phyloP scores from a whole-genome alignment of 2,888 invertebrate species.

The Drosophila helvetica region DNA sequence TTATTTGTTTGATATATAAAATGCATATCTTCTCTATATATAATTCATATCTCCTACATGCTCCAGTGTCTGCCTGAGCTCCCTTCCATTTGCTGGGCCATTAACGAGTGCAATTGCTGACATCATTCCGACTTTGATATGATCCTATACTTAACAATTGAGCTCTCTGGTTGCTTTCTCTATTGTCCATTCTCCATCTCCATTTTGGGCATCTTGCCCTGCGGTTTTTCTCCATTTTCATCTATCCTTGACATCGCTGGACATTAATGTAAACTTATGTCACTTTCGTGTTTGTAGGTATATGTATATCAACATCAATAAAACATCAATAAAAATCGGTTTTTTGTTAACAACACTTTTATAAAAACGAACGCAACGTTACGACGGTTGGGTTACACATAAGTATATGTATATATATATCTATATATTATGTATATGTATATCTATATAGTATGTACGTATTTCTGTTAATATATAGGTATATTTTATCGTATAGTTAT shows the following conservation, averaged over 20 bases:
- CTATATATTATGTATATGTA: conserved; percentile 25
- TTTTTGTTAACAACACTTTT: conserved; percentile 73
- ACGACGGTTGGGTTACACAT: conserved; percentile 71
- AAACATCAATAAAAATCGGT: conserved; percentile 76
- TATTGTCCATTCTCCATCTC: conserved; percentile 34
- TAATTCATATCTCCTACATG: conserved; percentile 24
- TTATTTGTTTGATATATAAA: conserved; percentile 63
- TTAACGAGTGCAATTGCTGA: conserved; percentile 69
- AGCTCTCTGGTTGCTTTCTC: conserved; percentile 48
- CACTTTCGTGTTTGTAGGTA: conserved; percentile 26
- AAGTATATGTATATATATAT: conserved; percentile 24
- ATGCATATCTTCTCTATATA: conserved; percentile 68
- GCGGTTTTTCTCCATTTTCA: not conserved
- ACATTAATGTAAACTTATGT: conserved; percentile 57
- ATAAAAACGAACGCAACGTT: conserved; percentile 76
- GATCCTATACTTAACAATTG: conserved; percentile 36
- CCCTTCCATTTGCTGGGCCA: conserved; percentile 45
- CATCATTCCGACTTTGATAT: conserved; percentile 36
- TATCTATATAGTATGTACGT: conserved; percentile 30
- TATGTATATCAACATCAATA: conserved; percentile 71
- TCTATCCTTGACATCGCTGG: conserved; percentile 44
- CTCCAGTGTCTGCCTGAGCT: not conserved
- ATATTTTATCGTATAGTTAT: conserved; percentile 1
- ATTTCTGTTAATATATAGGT: conserved; percentile 36
- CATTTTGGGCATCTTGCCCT: not conserved